These are phyloP conservation scores for Drosophila eohydei DNA, from an alignment of 2,888 invertebrate genomes.

Conservation along the genomic window DNA sequence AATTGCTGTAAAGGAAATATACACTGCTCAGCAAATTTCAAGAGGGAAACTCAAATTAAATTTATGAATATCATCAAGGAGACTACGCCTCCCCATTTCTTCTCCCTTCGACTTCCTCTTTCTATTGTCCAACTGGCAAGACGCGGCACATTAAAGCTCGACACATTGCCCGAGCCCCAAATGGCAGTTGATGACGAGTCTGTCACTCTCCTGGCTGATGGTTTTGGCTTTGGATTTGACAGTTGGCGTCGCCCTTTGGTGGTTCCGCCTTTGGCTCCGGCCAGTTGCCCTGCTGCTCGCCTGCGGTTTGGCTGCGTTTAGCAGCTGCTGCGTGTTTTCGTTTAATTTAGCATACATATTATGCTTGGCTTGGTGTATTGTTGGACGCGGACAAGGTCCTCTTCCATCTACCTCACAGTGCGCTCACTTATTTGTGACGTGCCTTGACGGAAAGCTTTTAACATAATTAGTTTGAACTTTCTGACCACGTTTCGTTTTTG, in stretches of 20 bases:
- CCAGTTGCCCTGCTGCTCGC: slow-evolving; percentile 9
- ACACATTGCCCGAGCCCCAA: slow-evolving; percentile 29
- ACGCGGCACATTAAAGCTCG: slow-evolving; percentile 55
- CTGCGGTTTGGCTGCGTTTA: slow-evolving; percentile 36
- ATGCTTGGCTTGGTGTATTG: slow-evolving; percentile 60
- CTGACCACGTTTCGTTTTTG: slow-evolving; percentile 84
- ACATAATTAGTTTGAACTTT: slow-evolving; percentile 84
- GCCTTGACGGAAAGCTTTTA: slow-evolving; percentile 81
- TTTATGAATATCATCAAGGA: slow-evolving; percentile 63
- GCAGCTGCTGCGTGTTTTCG: slow-evolving; percentile 58
- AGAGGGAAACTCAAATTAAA: slow-evolving; percentile 47
- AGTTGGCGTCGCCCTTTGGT: slow-evolving; percentile 44
- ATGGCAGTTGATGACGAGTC: slow-evolving; percentile 38
- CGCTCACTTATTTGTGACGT: slow-evolving; percentile 61
- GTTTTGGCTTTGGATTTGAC: slow-evolving; percentile 46
- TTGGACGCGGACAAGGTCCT: slow-evolving; percentile 40
- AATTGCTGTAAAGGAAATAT: slow-evolving; percentile 54
- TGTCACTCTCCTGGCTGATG: slow-evolving; percentile 24
- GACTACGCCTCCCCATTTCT: not conserved
- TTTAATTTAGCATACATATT: slow-evolving; percentile 68
- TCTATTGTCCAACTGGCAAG: slow-evolving; percentile 3
- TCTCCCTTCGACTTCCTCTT: not conserved
- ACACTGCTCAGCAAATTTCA: slow-evolving; percentile 29
- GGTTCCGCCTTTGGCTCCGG: slow-evolving; percentile 21
- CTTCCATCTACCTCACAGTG: slow-evolving; percentile 24